A percentile compares a stretch with the other conserved stretches of the same genome.
phyloP scores from a whole-genome alignment of 2,113 vertebrate species.

The Planiliza haematocheilus region DNA sequence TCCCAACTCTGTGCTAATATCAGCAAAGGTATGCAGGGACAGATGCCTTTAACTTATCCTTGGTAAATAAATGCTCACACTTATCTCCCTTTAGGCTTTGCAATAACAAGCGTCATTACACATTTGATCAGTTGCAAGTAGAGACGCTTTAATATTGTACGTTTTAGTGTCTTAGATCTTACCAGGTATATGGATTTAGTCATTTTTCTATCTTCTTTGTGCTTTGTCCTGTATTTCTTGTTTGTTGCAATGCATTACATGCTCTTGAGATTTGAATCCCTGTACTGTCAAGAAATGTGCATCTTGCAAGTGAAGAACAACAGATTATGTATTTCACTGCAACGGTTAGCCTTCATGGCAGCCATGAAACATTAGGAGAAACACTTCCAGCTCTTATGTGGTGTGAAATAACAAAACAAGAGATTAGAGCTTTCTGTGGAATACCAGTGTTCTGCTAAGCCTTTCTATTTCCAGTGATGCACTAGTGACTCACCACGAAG shows the following conservation, averaged over 20 bases:
- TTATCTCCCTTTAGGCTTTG: no score
- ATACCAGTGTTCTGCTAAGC: constrained; percentile 15
- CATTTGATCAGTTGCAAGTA: no score
- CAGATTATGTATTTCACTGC: background rate
- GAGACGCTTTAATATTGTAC: no score
- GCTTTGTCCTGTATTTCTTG: background rate
- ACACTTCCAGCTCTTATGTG: constrained; percentile 28
- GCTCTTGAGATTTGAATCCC: background rate
- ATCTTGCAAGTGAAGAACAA: background rate
- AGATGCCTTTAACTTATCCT: no score
- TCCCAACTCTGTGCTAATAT: no score
- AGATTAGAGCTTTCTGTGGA: constrained; percentile 27
- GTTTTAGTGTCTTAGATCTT: no score
- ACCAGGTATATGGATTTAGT: no score
- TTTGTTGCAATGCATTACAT: background rate
- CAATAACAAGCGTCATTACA: no score
- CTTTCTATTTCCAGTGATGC: constrained; percentile 31
- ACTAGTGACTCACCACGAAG: constrained; percentile 45
- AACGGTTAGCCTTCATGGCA: background rate
- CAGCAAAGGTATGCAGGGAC: no score
- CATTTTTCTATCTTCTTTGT: background rate
- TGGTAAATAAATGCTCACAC: no score
- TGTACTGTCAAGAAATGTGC: background rate
- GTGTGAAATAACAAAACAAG: constrained; percentile 25
- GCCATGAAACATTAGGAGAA: constrained; percentile 21